Conservation (phyloP, 2,888 invertebrate species). For the Metallyticus violacea region DNA sequence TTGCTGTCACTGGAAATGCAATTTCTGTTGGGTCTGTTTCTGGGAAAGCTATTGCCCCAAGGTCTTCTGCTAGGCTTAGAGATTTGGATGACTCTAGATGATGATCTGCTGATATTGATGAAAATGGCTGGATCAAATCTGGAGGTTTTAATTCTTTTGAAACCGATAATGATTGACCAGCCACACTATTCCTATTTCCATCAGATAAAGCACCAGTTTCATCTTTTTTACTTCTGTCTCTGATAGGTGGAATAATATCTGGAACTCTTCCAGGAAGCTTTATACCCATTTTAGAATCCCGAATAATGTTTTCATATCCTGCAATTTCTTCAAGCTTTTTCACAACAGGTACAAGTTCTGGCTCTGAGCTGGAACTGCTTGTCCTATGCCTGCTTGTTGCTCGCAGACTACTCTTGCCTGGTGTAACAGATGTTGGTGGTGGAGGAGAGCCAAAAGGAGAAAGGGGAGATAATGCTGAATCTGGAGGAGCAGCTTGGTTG, state of each 20-base stretch:
- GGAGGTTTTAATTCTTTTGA: slow-evolving; percentile 49
- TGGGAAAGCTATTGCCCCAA: slow-evolving; percentile 24
- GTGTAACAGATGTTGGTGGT: slow-evolving; percentile 32
- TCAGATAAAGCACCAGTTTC: neutral
- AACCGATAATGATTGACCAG: slow-evolving; percentile 31
- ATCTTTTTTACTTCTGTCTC: slow-evolving; percentile 37
- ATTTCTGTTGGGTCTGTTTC: neutral
- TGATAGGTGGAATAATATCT: slow-evolving; percentile 42
- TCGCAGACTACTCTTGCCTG: slow-evolving; percentile 34
- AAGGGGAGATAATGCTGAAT: neutral
- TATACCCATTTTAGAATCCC: slow-evolving; percentile 51
- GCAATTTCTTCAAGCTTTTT: slow-evolving; percentile 62
- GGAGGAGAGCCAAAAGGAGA: slow-evolving; percentile 34
- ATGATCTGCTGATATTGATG: slow-evolving; percentile 1
- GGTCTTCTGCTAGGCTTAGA: slow-evolving; percentile 8
- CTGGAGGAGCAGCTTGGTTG: neutral
- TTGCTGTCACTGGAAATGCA: slow-evolving; percentile 12
- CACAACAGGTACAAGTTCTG: slow-evolving; percentile 60
- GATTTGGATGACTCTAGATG: neutral
- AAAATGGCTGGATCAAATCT: slow-evolving; percentile 49
- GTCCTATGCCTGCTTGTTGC: slow-evolving; percentile 44
- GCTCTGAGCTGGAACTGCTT: slow-evolving; percentile 54
- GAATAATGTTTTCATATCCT: slow-evolving; percentile 59
- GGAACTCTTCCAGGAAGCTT: slow-evolving; percentile 41
- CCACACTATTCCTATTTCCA: slow-evolving; percentile 17